Evolutionary conservation across 1,140 invertebrate genomes (phyloP).

Genomic region (Bursaphelenchus mucronatus): DNA sequence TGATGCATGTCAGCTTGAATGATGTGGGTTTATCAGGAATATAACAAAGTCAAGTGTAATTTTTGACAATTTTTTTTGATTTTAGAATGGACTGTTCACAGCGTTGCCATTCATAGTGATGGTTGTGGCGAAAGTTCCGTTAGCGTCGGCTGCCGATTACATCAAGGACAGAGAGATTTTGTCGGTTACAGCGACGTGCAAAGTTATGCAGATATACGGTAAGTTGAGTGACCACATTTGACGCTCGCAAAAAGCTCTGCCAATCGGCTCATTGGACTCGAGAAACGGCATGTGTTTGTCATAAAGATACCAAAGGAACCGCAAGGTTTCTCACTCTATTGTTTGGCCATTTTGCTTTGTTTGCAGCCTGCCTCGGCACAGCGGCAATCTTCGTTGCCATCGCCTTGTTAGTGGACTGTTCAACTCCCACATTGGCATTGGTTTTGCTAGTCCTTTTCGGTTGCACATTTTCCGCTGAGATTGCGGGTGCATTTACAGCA

Average conservation of each 20-base stretch:
- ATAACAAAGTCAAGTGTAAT: too few species aligned
- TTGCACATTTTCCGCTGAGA: constrained; percentile 1
- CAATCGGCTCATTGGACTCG: too few species aligned
- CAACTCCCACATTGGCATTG: constrained; percentile 2
- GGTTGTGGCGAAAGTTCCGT: constrained; percentile 1
- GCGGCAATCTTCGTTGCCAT: constrained; percentile 6
- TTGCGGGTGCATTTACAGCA: constrained; percentile 12
- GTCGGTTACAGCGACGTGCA: not conserved
- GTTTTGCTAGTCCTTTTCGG: constrained; percentile 15
- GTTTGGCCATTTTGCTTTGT: too few species aligned
- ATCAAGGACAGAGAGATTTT: not conserved
- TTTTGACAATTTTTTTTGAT: too few species aligned
- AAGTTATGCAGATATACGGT: not conserved
- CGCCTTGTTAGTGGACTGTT: constrained; percentile 11
- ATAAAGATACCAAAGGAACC: too few species aligned
- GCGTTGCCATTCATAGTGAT: constrained; percentile 15
- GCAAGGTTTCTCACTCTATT: too few species aligned
- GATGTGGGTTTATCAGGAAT: not conserved
- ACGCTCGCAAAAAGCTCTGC: not conserved
- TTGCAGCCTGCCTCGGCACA: constrained; percentile 6
- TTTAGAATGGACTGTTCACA: not conserved
- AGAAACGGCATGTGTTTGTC: too few species aligned
- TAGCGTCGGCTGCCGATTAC: not conserved
- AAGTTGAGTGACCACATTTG: not conserved
- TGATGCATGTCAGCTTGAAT: constrained; percentile 7